These are phyloP conservation scores for Chrysopa pallens DNA, from an alignment of 1,140 invertebrate species.

Conservation along the genomic window DNA sequence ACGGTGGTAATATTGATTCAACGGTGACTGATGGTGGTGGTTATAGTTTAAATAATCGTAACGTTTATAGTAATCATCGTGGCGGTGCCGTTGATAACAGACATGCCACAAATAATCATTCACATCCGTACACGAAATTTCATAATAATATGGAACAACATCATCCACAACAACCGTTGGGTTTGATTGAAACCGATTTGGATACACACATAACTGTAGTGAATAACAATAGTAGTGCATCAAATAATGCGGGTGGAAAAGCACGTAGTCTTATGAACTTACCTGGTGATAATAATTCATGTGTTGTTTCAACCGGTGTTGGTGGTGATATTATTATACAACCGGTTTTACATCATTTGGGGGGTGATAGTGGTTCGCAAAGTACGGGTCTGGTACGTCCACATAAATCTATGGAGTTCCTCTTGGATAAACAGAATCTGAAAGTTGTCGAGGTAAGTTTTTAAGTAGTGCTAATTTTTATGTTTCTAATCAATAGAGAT, in stretches of 20 bases:
- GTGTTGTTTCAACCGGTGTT: slow-evolving; percentile 12
- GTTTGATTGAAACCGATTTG: slow-evolving; percentile 71
- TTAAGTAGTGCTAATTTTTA: not conserved
- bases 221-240: slow-evolving; percentile 4
- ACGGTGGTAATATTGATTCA: slow-evolving; percentile 10
- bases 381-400: slow-evolving; percentile 28
- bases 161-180: slow-evolving; percentile 23
- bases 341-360: slow-evolving; percentile 8
- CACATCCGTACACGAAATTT: no score
- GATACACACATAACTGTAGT: slow-evolving; percentile 43
- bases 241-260: slow-evolving; percentile 30
- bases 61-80: slow-evolving; percentile 16
- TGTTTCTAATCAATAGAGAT: no score
- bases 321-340: slow-evolving; percentile 12
- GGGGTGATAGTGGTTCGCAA: slow-evolving; percentile 8
- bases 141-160: no score
- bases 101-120: no score
- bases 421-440: slow-evolving; percentile 76
- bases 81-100: no score
- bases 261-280: slow-evolving; percentile 63
- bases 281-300: slow-evolving; percentile 12
- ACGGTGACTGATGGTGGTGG: slow-evolving; percentile 16
- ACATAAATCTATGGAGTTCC: slow-evolving; percentile 84
- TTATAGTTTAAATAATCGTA: slow-evolving; percentile 26
- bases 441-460: slow-evolving; percentile 51